These are phyloP conservation scores for Silvanus unidentatus DNA, from an alignment of 2,888 invertebrate genomes.

Conservation along the genomic window DNA sequence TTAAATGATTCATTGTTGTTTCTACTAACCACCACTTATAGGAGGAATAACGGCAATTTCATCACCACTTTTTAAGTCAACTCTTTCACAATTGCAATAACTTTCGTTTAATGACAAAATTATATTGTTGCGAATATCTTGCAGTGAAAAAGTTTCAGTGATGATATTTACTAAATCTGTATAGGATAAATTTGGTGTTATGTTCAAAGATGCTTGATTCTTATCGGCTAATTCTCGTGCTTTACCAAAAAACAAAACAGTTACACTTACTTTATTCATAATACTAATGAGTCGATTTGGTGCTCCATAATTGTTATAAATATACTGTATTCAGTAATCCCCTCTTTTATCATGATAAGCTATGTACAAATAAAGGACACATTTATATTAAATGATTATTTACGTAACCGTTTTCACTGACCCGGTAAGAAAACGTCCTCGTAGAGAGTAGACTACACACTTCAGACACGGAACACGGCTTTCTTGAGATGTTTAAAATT, in stretches of 20 bases:
- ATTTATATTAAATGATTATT: too few species aligned
- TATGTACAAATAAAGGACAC: too few species aligned
- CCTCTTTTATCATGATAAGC: too few species aligned
- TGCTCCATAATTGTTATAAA: too few species aligned
- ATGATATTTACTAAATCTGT: conserved; percentile 57
- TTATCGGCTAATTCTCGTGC: conserved; percentile 75
- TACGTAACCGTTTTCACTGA: too few species aligned
- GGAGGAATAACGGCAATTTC: conserved; percentile 91
- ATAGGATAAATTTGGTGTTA: conserved; percentile 53
- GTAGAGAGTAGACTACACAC: too few species aligned
- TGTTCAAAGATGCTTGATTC: conserved; percentile 50
- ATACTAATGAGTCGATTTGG: background rate
- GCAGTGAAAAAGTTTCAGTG: conserved; percentile 57
- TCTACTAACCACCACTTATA: conserved; percentile 76
- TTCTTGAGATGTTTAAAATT: too few species aligned
- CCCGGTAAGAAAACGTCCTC: too few species aligned
- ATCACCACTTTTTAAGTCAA: conserved; percentile 61
- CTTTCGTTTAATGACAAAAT: conserved; percentile 81
- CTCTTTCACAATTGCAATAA: conserved; percentile 56
- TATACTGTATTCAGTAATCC: too few species aligned
- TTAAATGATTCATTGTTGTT: conserved; percentile 59
- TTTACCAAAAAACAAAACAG: conserved; percentile 84
- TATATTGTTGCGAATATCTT: conserved; percentile 61
- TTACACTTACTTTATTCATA: conserved; percentile 49
- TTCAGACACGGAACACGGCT: too few species aligned